Conservation (phyloP, 2,888 invertebrate genomes). For the Lochmaea crataegi region DNA sequence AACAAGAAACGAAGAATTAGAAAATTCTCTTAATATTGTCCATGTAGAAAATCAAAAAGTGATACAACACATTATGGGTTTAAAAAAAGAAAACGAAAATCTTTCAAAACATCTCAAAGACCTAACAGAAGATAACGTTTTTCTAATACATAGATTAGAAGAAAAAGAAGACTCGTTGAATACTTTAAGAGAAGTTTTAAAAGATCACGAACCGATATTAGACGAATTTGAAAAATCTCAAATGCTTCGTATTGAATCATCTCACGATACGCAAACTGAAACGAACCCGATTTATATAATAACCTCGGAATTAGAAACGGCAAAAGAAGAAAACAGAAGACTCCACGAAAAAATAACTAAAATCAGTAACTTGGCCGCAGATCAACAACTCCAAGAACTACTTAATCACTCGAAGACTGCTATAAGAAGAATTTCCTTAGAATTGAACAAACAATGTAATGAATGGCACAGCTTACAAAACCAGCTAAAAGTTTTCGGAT, state of each 20-base stretch:
- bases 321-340: slow-evolving; percentile 45
- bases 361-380: slow-evolving; percentile 42
- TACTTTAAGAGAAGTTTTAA: slow-evolving; percentile 45
- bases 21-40: neutral
- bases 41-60: slow-evolving; percentile 22
- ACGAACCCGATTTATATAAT: slow-evolving; percentile 13
- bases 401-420: slow-evolving; percentile 59
- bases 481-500: slow-evolving; percentile 20
- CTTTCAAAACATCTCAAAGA: slow-evolving; percentile 32
- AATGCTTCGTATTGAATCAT: slow-evolving; percentile 12
- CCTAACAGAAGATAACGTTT: slow-evolving; percentile 34
- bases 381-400: slow-evolving; percentile 56
- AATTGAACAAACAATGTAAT: slow-evolving; percentile 55
- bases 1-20: slow-evolving; percentile 27
- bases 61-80: slow-evolving; percentile 40
- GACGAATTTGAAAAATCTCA: slow-evolving; percentile 31
- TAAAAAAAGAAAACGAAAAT: slow-evolving; percentile 51
- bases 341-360: slow-evolving; percentile 40
- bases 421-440: slow-evolving; percentile 56
- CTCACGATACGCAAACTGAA: slow-evolving; percentile 28
- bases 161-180: slow-evolving; percentile 47
- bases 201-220: slow-evolving; percentile 45
- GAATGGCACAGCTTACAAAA: slow-evolving; percentile 51
- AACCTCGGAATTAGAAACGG: slow-evolving; percentile 44
- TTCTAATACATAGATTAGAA: slow-evolving; percentile 37